Base-by-base conservation (phyloP, 2,797 vertebrate genomes). In the Anas acuta region DNA sequence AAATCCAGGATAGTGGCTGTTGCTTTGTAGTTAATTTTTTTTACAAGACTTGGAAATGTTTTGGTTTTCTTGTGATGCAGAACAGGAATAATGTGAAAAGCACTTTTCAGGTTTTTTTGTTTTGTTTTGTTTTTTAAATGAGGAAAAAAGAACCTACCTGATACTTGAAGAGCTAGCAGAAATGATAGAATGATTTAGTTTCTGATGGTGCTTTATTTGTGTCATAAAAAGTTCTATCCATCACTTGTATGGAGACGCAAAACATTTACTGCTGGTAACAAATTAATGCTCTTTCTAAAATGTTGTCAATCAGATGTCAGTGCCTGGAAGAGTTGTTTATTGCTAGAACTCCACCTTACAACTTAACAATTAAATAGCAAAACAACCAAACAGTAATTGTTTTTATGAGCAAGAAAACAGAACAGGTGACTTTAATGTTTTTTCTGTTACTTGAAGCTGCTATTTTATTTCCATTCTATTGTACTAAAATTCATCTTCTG, bases 271-370 rank as follows among this genome's bases (percentile, higher is more conserved):
- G 53, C 64, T 71, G 57, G 32, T 84, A 90, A 78, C 67, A 95
- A 89, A 94, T 91, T 90, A 94, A 93, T 94, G 64, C 37, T 67
- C 79, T 49, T 88, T 92, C 64, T 84, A 82, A 92, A 92, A 84
- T 47, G 61, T 84, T 94, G 92, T 93, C 95, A 88, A 57, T 96
- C 91, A 93, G 67, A 45, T 93, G 83, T 93, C 92, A 92, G 60
- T 82, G 21, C 18, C 61, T 90, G 21, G 53, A 89, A 93, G 39
- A 64, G 57, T 47, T 94, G 47, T 88, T 92, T 92, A 67, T 74
- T 90, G 66, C 60, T 79, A 79, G 45, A 91, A 60, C 39, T 87
- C 65, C 71, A 93, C 71, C 73, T 90, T 82, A 61, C 53, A 88
- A 54, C 47, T 90, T 76, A 76, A 84, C 53, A 92, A 72, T 94